Evolutionary conservation across 1,140 invertebrate species (phyloP).

Genomic region (Hyphantria cunea): DNA sequence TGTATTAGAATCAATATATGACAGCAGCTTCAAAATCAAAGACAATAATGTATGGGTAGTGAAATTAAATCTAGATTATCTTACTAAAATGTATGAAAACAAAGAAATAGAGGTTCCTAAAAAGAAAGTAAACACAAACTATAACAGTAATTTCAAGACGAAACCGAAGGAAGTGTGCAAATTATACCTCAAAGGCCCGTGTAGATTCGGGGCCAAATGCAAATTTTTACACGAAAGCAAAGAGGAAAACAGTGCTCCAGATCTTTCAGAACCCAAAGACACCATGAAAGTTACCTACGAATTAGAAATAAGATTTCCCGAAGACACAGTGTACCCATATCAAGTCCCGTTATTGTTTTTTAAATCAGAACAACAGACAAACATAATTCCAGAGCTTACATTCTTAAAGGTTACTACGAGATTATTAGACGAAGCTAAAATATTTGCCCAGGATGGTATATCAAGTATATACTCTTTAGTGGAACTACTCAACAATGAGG

Average conservation of each 20-base stretch:
- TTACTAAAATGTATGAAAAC: slow-evolving; percentile 83
- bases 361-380: slow-evolving; percentile 81
- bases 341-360: slow-evolving; percentile 87
- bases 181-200: slow-evolving; percentile 85
- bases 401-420: slow-evolving; percentile 85
- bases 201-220: slow-evolving; percentile 87
- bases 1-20: slow-evolving; percentile 89
- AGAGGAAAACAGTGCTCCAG: slow-evolving; percentile 43
- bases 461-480: slow-evolving; percentile 87
- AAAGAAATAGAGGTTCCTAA: slow-evolving; percentile 73
- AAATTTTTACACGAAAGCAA: slow-evolving; percentile 86
- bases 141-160: slow-evolving; percentile 73
- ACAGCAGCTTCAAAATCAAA: slow-evolving; percentile 85
- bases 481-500: slow-evolving; percentile 86
- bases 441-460: slow-evolving; percentile 84
- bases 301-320: slow-evolving; percentile 88
- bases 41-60: slow-evolving; percentile 87
- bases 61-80: slow-evolving; percentile 85
- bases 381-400: slow-evolving; percentile 83
- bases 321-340: slow-evolving; percentile 86
- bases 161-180: slow-evolving; percentile 85
- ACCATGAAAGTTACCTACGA: slow-evolving; percentile 80
- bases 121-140: slow-evolving; percentile 69
- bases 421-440: slow-evolving; percentile 85
- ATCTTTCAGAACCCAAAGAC: slow-evolving; percentile 38